phyloP scores from a whole-genome alignment of 2,797 vertebrate genomes.

The Epinephelus malabaricus region DNA sequence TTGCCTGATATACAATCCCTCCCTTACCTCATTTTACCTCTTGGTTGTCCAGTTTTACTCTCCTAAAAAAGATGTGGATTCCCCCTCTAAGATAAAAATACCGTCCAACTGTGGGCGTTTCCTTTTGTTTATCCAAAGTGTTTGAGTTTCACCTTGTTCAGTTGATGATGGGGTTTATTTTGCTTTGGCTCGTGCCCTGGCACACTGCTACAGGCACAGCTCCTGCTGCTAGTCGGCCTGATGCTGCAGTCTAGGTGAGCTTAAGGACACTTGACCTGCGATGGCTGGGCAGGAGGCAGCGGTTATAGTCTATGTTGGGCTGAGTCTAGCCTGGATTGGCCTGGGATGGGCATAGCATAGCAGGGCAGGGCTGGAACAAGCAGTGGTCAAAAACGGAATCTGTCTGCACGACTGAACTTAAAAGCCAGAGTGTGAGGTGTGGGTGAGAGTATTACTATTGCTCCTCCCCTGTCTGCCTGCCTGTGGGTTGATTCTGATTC shows the following conservation, averaged over 20 bases:
- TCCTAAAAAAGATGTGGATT: constrained; percentile 36
- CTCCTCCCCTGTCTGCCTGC: constrained; percentile 22
- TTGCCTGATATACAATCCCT: constrained; percentile 55
- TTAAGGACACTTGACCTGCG: constrained; percentile 42
- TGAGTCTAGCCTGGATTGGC: constrained; percentile 32
- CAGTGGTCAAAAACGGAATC: constrained; percentile 36
- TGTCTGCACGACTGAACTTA: constrained; percentile 23
- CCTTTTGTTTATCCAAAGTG: constrained; percentile 32
- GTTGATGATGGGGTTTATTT: constrained; percentile 56
- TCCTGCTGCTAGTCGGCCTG: constrained; percentile 21
- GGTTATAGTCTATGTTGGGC: constrained; percentile 30
- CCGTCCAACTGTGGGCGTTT: constrained; percentile 32
- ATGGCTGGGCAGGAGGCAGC: constrained; percentile 38
- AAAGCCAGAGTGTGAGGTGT: constrained; percentile 12
- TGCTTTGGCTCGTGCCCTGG: constrained; percentile 27
- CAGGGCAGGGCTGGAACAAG: constrained; percentile 35
- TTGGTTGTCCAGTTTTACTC: constrained; percentile 40
- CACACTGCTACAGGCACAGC: constrained; percentile 13
- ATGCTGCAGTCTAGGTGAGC: constrained; percentile 51
- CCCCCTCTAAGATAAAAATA: constrained; percentile 32
- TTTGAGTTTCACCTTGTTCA: constrained; percentile 33
- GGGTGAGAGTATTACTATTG: constrained; percentile 16
- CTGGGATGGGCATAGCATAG: constrained; percentile 32
- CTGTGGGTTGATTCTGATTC: neutral
- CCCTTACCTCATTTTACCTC: constrained; percentile 60